These are phyloP conservation scores for Idaea straminata DNA, from an alignment of 2,888 invertebrate species.

Conservation along the genomic window DNA sequence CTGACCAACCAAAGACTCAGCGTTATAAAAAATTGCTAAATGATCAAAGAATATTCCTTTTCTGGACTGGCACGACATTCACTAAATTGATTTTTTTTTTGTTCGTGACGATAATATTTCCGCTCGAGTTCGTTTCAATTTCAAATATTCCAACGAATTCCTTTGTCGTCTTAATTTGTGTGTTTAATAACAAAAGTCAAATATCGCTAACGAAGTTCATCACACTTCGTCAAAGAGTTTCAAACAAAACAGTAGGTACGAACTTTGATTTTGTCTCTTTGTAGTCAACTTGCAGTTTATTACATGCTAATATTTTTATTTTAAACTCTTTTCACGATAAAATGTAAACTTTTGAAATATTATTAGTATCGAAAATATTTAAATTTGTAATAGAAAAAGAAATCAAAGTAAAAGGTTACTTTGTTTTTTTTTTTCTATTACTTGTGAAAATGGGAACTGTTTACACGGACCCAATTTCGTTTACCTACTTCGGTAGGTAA, in stretches of 20 bases:
- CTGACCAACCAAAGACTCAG: not conserved
- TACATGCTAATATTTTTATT: conserved; percentile 10
- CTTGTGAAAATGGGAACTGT: not conserved
- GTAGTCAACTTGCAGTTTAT: conserved; percentile 13
- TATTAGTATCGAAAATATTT: no score
- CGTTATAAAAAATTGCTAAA: conserved; percentile 19
- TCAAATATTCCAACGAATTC: conserved; percentile 4
- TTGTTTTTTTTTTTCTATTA: no score
- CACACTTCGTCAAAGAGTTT: conserved; percentile 18
- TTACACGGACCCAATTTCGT: not conserved
- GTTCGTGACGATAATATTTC: conserved; percentile 13
- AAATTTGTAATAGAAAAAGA: no score
- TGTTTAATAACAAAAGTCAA: conserved; percentile 1
- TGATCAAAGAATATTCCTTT: conserved; percentile 18
- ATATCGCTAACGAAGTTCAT: conserved; percentile 16
- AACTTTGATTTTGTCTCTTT: conserved; percentile 14
- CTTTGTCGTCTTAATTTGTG: conserved; percentile 3
- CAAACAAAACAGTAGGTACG: conserved; percentile 10
- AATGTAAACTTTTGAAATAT: not conserved
- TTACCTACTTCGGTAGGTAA: not conserved
- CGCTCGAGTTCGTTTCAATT: conserved; percentile 14
- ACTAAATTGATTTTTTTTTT: conserved; percentile 26
- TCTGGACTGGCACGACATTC: conserved; percentile 25
- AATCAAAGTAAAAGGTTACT: no score
- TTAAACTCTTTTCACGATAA: not conserved